A percentile compares a stretch with the other conserved stretches of the same genome.
These are phyloP conservation scores for Pachydiplax longipennis DNA, from an alignment of 2,888 invertebrate genomes.

Conservation along the genomic window DNA sequence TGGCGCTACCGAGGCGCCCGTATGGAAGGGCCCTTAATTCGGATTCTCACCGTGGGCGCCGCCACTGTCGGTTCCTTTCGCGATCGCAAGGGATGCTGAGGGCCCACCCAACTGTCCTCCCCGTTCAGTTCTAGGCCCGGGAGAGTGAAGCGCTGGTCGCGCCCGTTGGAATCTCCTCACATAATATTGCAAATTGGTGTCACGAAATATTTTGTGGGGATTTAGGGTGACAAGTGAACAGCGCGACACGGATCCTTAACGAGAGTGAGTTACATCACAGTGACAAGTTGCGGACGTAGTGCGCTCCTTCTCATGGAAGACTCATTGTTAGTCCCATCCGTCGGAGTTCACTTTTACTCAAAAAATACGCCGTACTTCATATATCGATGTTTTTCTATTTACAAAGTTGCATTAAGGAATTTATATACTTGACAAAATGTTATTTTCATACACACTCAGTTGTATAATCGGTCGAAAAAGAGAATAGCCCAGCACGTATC, in stretches of 20 bases:
- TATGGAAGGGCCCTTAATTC: not conserved
- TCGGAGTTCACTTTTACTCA: no score
- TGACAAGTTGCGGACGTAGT: not conserved
- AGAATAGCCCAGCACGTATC: no score
- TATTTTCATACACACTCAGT: no score
- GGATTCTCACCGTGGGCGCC: not conserved
- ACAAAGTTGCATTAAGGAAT: no score
- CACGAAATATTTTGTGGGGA: not conserved
- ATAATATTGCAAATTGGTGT: not conserved
- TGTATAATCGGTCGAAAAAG: no score
- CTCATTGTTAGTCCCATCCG: no score
- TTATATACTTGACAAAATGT: no score
- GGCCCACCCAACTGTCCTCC: conserved; percentile 8
- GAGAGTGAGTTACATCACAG: not conserved
- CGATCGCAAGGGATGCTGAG: not conserved
- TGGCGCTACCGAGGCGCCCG: no score
- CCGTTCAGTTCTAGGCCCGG: conserved; percentile 33
- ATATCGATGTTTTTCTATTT: no score
- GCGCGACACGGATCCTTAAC: not conserved
- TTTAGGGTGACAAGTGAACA: not conserved
- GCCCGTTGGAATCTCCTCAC: not conserved
- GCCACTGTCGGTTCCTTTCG: not conserved
- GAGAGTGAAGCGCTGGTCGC: conserved; percentile 17
- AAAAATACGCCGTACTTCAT: no score
- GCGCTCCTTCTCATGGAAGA: not conserved